Evolutionary conservation across 35 echinoderm and acorn worm genomes (phyloP).

Genomic region (Lytechinus variegatus): DNA sequence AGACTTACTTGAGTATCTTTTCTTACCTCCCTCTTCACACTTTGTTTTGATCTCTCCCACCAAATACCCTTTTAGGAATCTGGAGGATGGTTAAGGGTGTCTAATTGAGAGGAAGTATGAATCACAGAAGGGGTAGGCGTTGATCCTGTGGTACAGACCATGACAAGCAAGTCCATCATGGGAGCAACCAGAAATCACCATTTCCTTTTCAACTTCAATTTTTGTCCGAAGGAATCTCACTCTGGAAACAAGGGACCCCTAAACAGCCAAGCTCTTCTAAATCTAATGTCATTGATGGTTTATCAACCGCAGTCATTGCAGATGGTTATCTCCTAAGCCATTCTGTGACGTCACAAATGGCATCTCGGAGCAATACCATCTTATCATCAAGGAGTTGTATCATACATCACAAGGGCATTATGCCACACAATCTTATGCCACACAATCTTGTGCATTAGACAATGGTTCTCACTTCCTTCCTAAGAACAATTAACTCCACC

Average conservation of each 20-base stretch:
- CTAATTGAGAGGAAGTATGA: constrained; percentile 11
- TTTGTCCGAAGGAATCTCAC: neutral
- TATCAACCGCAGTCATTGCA: neutral
- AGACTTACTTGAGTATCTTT: neutral
- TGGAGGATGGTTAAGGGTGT: neutral
- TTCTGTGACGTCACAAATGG: neutral
- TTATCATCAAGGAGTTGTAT: neutral
- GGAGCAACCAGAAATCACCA: constrained; percentile 4
- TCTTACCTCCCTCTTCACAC: neutral
- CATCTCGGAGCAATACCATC: neutral
- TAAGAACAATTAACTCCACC: neutral
- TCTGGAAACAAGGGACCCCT: constrained; percentile 8
- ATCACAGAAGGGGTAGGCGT: neutral
- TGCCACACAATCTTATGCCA: too few relatives aligned
- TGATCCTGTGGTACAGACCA: neutral
- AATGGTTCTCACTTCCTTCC: neutral
- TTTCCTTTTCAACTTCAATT: neutral
- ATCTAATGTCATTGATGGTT: neutral
- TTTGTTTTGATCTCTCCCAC: neutral
- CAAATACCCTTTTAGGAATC: neutral
- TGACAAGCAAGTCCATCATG: neutral
- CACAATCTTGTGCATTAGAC: neutral
- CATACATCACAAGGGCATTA: neutral
- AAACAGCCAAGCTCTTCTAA: neutral
- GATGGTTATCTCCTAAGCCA: neutral